phyloP scores from a whole-genome alignment of 1,140 invertebrate species.

The Scaptodrosophila lebanonensis region DNA sequence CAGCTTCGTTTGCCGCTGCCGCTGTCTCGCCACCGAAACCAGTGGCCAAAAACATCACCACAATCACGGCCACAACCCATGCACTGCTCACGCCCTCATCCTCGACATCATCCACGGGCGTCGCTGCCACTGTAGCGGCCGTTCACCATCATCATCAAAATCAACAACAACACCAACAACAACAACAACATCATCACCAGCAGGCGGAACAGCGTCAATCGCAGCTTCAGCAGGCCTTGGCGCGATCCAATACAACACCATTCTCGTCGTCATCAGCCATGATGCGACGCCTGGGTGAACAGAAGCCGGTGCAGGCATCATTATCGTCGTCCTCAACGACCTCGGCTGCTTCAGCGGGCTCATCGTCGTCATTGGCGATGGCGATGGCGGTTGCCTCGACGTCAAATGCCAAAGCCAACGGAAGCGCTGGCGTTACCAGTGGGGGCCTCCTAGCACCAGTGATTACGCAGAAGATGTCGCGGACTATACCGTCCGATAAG shows the following conservation, averaged over 20 bases:
- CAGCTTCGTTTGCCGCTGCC: not conserved
- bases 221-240: conserved; percentile 8
- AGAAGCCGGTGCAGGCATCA: no score
- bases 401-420: conserved; percentile 31
- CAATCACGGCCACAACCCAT: not conserved
- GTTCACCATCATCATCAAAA: conserved; percentile 26
- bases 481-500: conserved; percentile 63
- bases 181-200: conserved; percentile 13
- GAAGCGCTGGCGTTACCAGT: not conserved
- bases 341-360: conserved; percentile 16
- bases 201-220: conserved; percentile 19
- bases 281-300: not conserved
- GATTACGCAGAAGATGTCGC: conserved; percentile 54
- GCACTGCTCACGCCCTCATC: not conserved
- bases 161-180: conserved; percentile 13
- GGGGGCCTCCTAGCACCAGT: conserved; percentile 20
- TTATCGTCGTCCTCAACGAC: conserved; percentile 4
- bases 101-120: conserved; percentile 9
- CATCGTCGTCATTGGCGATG: conserved; percentile 15
- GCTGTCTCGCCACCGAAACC: no score
- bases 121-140: conserved; percentile 28
- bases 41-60: not conserved
- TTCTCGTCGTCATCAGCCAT: conserved; percentile 12
- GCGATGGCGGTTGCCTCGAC: conserved; percentile 21
- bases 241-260: conserved; percentile 11